Base-by-base conservation (phyloP, 2,113 vertebrate species). In the Rhinolophus sinicus region DNA sequence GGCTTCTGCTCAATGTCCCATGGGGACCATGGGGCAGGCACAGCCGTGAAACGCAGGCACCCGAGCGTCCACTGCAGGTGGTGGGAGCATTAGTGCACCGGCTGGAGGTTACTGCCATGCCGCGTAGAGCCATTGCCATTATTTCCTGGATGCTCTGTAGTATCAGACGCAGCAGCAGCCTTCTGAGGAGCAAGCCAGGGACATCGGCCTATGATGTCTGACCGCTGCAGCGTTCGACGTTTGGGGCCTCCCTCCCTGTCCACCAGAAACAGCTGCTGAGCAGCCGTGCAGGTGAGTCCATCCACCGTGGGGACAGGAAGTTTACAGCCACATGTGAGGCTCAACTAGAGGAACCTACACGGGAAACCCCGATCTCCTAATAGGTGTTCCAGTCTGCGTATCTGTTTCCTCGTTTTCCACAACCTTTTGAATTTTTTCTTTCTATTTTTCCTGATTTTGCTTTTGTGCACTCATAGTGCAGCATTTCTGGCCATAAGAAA, bases 291-390 rank as follows among this genome's bases (percentile, higher is more conserved):
- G 5, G 0, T 24, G 3, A 9, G 9, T 33, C 28, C 8, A 21
- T 6, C 18, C 76, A 38, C 35, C 4, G 28, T 75, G 33, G 77
- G 24, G 9, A 22, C 56, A 11, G 19, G 18, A 11, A 38, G 8
- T 13, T 19, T 3, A 30, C 8, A 8, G 54, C 69, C 54, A 52
- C 78, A 44, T 10, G 2, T 14, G 21, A 90, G n/a, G 30, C 40
- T 24, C 7, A 2, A 1, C 52, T 44, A 1, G 6, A 12, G 8
- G 38, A 40, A 4, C 4, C 15, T 18, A 3, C 33, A 2, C 21
- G 3, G 11, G 33, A 35, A 10, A 13, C 8, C 58, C 58, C 58
- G 14, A 0, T 15, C n/a, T 50, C 22, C 47, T 5, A 6, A 4
- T 8, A 64, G 35, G 1, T 22, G 44, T 44, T 62, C 8, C 8